Evolutionary conservation across 2,797 vertebrate genomes (phyloP), one percentile per base, ranked within the genome.

Genomic region (Emys orbicularis): DNA sequence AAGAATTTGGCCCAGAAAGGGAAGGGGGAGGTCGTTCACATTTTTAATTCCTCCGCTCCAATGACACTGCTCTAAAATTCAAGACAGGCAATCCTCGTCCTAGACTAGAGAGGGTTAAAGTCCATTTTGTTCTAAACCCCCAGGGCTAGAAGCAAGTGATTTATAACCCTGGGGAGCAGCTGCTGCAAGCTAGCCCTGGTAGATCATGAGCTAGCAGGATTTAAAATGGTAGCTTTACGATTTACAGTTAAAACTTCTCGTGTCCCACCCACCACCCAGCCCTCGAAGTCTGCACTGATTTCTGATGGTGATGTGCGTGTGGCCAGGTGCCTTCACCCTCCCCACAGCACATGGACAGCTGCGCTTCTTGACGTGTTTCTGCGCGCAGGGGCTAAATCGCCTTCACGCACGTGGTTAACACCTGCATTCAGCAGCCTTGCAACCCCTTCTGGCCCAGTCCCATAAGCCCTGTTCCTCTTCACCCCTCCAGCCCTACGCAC

Each of bases 281-380:
- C 25, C 31, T 6, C n/a, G 21, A 41, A 10, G 18, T 21, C 65
- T 72, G n/a, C 19, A 5, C n/a, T 23, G n/a, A 23, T n/a, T 21
- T 23, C n/a, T 37, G 19, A 21, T 23, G 65, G n/a, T 25, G 65
- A 41, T 37, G n/a, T 41, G n/a, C 8, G 16, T 37, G n/a, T 18
- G 15, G 9, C n/a, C 65, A 21, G n/a, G 19, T 21, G n/a, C 65
- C 65, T 19, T 19, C 65, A 31, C 12, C 54, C 54, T 13, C 29
- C 29, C 29, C 29, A 37, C 65, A 41, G 65, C n/a, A 19, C n/a
- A 23, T 0, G 29, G 47, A 1, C 1, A 68, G 0, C 1, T 2
- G 61, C 10, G 6, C 57, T 72, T 37, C 19, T 83, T 53, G 37
- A 94, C 61, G 5, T 0, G 0, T 16, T 86, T n/a, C 68, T 1